Conservation (phyloP, 2,113 vertebrate genomes). For the Sclerurus mexicanus region DNA sequence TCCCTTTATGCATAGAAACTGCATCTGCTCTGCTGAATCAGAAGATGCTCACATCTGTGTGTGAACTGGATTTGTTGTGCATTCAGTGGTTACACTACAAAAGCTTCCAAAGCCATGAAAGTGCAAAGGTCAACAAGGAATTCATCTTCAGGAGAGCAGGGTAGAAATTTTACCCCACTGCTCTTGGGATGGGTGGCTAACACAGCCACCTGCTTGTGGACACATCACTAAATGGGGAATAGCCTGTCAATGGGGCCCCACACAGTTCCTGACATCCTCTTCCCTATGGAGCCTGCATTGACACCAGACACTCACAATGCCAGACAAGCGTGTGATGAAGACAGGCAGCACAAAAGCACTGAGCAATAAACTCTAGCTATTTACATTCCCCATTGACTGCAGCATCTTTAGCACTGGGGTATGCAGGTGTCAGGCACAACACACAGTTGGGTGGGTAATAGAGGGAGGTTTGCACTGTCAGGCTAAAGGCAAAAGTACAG, state of each 20-base stretch:
- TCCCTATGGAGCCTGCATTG: background rate
- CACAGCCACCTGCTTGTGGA: background rate
- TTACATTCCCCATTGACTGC: accelerated
- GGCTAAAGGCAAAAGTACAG: background rate
- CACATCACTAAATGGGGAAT: background rate
- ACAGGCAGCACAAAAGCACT: background rate
- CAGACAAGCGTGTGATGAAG: accelerated
- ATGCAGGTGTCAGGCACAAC: background rate
- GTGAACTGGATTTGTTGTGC: background rate
- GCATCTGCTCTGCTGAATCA: background rate
- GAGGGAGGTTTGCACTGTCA: background rate
- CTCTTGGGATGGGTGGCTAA: background rate
- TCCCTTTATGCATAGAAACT: background rate
- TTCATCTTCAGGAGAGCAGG: background rate
- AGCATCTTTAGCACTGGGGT: accelerated
- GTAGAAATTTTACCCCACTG: background rate
- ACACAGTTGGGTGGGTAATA: background rate
- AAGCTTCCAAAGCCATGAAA: background rate
- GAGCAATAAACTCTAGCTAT: background rate
- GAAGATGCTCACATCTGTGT: background rate
- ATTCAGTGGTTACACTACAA: background rate
- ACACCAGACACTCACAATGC: background rate
- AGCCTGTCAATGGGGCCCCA: no score
- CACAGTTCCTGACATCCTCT: background rate
- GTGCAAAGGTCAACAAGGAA: background rate